Evolutionary conservation across 2,113 vertebrate genomes (phyloP).

Genomic region (Galemys pyrenaicus): DNA sequence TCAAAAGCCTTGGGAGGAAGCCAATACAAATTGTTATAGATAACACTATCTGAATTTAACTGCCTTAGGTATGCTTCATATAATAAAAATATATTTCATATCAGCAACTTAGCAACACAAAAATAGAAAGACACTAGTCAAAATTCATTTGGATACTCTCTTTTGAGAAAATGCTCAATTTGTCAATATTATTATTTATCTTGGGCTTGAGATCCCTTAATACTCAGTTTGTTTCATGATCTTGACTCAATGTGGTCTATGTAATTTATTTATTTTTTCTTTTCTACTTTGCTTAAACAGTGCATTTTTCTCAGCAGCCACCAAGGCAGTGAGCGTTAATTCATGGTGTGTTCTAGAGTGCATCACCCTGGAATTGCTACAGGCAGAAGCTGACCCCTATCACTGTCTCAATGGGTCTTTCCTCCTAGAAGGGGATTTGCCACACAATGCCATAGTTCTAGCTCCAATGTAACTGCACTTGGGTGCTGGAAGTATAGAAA

Average conservation of each 20-base stretch:
- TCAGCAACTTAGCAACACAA: conserved; percentile 52
- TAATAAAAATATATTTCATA: conserved; percentile 70
- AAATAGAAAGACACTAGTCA: conserved; percentile 51
- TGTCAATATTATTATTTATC: conserved; percentile 39
- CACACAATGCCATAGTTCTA: neutral
- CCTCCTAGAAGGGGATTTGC: neutral
- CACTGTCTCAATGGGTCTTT: neutral
- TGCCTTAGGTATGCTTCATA: conserved; percentile 61
- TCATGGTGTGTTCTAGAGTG: neutral
- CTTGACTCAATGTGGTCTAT: neutral
- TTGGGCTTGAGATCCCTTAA: neutral
- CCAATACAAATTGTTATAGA: conserved; percentile 79
- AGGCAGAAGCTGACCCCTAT: neutral
- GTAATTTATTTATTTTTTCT: neutral
- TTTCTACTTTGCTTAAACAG: neutral
- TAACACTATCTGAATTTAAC: conserved; percentile 73
- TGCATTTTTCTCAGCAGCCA: neutral
- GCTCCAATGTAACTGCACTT: neutral
- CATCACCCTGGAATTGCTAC: neutral
- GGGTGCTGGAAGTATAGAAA: too few species aligned
- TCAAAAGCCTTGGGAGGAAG: conserved; percentile 69
- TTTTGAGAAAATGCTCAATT: conserved; percentile 34
- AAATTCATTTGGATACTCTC: conserved; percentile 52
- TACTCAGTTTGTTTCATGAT: neutral
- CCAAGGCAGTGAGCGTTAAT: neutral